A percentile compares a stretch with the other conserved stretches of the same genome.
These are phyloP conservation scores for Alethe castanea DNA, from an alignment of 2,113 vertebrate species.

Conservation along the genomic window DNA sequence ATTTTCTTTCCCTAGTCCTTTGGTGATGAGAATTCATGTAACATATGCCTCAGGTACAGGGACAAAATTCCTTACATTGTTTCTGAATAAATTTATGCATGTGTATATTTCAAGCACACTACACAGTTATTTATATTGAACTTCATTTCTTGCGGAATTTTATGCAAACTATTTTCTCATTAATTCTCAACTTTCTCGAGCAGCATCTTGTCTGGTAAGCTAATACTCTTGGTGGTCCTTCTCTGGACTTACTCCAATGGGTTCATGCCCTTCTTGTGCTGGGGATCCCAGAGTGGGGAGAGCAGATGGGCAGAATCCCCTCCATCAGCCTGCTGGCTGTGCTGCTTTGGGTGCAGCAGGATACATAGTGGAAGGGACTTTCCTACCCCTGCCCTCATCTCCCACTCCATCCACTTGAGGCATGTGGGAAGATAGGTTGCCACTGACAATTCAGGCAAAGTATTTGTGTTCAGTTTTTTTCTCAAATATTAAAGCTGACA, in stretches of 20 bases:
- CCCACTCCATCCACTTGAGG: not conserved
- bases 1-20: not conserved
- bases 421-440: not conserved
- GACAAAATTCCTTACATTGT: not conserved
- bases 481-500: not conserved
- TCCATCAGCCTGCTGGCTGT: not conserved
- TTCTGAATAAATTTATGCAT: not conserved
- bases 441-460: not conserved
- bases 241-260: rapidly evolving
- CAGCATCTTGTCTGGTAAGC: not conserved
- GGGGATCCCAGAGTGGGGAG: not conserved
- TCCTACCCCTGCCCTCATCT: not conserved
- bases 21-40: not conserved
- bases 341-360: not conserved
- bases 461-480: not conserved
- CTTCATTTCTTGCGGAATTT: not conserved
- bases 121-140: not conserved
- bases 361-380: not conserved
- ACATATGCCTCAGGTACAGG: rapidly evolving
- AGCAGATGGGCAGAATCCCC: not conserved
- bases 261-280: not conserved
- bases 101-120: not conserved
- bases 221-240: not conserved
- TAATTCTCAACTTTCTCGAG: not conserved
- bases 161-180: not conserved